Evolutionary conservation across 1,140 invertebrate species (phyloP).

Genomic region (Notospermus geniculatus): DNA sequence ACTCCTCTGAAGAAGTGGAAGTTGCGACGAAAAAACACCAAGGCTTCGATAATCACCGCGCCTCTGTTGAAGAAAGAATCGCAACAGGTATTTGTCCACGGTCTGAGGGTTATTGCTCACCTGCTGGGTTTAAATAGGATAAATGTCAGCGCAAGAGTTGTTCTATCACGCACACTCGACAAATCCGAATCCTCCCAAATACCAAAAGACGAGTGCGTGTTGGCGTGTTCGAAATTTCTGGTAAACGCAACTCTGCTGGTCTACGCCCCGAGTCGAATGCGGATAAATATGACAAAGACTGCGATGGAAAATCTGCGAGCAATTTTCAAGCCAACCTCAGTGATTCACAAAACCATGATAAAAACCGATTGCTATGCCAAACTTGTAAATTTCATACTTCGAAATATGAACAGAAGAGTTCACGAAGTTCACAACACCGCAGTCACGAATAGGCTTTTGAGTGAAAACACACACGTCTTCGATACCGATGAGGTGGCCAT

Average conservation of each 20-base stretch:
- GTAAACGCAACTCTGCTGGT: slow-evolving; percentile 1
- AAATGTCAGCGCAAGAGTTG: slow-evolving; percentile 8
- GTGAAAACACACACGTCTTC: slow-evolving; percentile 5
- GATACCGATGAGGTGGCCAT: neutral
- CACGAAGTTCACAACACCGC: slow-evolving; percentile 9
- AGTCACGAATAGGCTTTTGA: slow-evolving; percentile 2
- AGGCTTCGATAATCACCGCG: neutral
- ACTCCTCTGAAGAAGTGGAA: slow-evolving; percentile 9
- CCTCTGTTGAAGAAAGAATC: neutral
- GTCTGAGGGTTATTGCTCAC: slow-evolving; percentile 8
- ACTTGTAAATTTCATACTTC: slow-evolving; percentile 2
- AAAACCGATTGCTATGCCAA: slow-evolving; percentile 7
- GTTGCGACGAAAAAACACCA: neutral
- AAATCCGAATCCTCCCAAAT: slow-evolving; percentile 3
- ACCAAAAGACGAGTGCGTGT: slow-evolving; percentile 3
- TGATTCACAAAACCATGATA: slow-evolving; percentile 5
- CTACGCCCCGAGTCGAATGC: slow-evolving; percentile 1
- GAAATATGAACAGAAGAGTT: slow-evolving; percentile 1
- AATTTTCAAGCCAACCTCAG: slow-evolving; percentile 9
- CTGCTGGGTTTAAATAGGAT: slow-evolving; percentile 10
- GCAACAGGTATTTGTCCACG: slow-evolving; percentile 8
- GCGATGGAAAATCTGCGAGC: neutral
- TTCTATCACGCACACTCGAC: neutral
- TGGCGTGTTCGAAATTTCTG: slow-evolving; percentile 3
- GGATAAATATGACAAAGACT: slow-evolving; percentile 5